phyloP scores from a whole-genome alignment of 1,140 invertebrate genomes.

The Ceratina calcarata region DNA sequence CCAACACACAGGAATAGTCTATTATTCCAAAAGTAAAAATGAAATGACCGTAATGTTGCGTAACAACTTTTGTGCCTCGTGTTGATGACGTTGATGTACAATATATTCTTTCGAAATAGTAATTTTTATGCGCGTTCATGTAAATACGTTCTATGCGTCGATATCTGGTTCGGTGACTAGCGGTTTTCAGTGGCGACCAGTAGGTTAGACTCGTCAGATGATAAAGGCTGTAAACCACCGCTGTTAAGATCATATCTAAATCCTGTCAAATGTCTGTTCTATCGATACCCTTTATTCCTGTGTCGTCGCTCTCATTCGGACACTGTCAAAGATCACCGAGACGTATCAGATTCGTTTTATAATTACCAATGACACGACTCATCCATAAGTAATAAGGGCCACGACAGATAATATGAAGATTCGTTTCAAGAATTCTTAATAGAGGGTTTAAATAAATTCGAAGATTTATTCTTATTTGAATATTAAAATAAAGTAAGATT shows the following conservation, averaged over 20 bases:
- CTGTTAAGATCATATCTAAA: constrained; percentile 76
- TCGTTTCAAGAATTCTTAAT: neutral
- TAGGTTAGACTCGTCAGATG: constrained; percentile 56
- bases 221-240: constrained; percentile 74
- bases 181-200: constrained; percentile 50
- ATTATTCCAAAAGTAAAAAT: too few relatives aligned
- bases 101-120: neutral
- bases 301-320: constrained; percentile 72
- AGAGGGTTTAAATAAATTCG: neutral
- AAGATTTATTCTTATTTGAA: too few relatives aligned
- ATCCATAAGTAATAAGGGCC: neutral
- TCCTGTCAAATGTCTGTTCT: constrained; percentile 73
- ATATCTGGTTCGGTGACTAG: constrained; percentile 53
- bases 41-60: too few relatives aligned
- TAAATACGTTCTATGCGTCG: constrained; percentile 40
- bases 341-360: constrained; percentile 57
- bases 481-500: too few relatives aligned
- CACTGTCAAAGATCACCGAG: constrained; percentile 35
- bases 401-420: neutral
- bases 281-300: constrained; percentile 74
- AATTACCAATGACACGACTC: constrained; percentile 45
- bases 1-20: too few relatives aligned
- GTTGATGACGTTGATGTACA: too few relatives aligned
- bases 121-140: constrained; percentile 3
- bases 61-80: too few relatives aligned